Percentiles rank a stretch among this genome's conserved stretches.
Conservation (phyloP, 2,797 vertebrate genomes). For the Pseudotriccus pelzelni region DNA sequence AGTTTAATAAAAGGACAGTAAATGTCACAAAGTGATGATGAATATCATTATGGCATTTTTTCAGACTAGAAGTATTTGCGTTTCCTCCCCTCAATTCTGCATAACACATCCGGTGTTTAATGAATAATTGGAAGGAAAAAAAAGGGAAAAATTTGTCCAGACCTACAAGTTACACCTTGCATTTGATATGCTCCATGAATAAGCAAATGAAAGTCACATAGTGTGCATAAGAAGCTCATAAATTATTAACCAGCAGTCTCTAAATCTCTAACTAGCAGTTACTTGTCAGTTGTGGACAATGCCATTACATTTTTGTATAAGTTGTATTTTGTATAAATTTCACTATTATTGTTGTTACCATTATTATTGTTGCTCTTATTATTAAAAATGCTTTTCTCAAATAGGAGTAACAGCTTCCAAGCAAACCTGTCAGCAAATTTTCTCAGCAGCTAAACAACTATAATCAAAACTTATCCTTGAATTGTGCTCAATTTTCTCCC, state of each 20-base stretch:
- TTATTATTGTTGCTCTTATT: not conserved
- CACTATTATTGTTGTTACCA: not conserved
- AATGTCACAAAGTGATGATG: slow-evolving; percentile 28
- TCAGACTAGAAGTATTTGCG: not conserved
- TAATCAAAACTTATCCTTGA: slow-evolving; percentile 43
- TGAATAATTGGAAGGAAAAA: not conserved
- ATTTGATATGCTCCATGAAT: not conserved
- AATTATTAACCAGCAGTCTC: slow-evolving; percentile 15
- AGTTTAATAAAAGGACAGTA: slow-evolving; percentile 20
- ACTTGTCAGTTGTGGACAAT: slow-evolving; percentile 2
- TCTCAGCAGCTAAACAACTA: slow-evolving; percentile 20
- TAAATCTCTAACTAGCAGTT: not conserved
- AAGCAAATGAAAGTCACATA: slow-evolving; percentile 14
- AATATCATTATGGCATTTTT: slow-evolving; percentile 31
- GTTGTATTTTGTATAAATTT: not conserved
- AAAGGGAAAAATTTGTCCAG: not conserved
- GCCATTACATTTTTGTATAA: not conserved
- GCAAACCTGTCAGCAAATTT: slow-evolving; percentile 46
- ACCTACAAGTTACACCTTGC: not conserved
- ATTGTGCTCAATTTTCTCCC: slow-evolving; percentile 20
- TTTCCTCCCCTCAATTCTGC: not conserved
- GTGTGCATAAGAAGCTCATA: not conserved
- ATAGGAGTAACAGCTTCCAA: not conserved
- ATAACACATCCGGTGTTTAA: not conserved
- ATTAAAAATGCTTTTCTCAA: not conserved